These are phyloP conservation scores for Lymantria monacha DNA, from an alignment of 2,888 invertebrate genomes.

Conservation along the genomic window DNA sequence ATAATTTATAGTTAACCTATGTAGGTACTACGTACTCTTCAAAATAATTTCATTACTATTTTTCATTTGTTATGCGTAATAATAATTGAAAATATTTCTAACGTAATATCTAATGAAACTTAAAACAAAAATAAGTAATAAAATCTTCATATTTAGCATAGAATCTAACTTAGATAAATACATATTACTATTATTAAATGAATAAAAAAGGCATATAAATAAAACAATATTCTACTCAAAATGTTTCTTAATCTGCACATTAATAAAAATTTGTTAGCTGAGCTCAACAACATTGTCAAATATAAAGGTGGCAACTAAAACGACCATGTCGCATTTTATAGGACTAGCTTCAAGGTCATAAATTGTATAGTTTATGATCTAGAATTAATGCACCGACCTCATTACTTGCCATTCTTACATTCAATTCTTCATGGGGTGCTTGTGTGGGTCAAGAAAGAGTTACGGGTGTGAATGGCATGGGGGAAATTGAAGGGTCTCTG, in stretches of 20 bases:
- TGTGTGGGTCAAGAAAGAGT: conserved; percentile 78
- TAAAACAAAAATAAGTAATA: too few species aligned
- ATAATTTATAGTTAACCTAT: too few species aligned
- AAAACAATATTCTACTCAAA: conserved; percentile 32
- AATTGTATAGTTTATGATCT: conserved; percentile 77
- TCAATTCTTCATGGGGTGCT: conserved; percentile 46
- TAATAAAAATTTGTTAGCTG: conserved; percentile 63
- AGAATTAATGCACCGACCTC: conserved; percentile 75
- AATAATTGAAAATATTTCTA: too few species aligned
- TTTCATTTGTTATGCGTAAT: too few species aligned
- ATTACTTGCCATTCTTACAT: conserved; percentile 76
- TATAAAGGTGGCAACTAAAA: conserved; percentile 55
- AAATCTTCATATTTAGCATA: too few species aligned
- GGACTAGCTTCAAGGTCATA: conserved; percentile 65
- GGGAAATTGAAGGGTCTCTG: conserved; percentile 41
- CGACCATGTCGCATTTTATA: conserved; percentile 77
- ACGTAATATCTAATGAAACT: too few species aligned
- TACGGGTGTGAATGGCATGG: conserved; percentile 67
- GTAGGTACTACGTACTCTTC: too few species aligned
- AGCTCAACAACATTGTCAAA: conserved; percentile 71
- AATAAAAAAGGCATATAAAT: too few species aligned
- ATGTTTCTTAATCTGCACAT: conserved; percentile 37
- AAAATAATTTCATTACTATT: too few species aligned
- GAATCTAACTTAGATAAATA: too few species aligned
- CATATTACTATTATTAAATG: too few species aligned